Conservation (phyloP, 2,113 vertebrate species). For the Platysternon megacephalum region DNA sequence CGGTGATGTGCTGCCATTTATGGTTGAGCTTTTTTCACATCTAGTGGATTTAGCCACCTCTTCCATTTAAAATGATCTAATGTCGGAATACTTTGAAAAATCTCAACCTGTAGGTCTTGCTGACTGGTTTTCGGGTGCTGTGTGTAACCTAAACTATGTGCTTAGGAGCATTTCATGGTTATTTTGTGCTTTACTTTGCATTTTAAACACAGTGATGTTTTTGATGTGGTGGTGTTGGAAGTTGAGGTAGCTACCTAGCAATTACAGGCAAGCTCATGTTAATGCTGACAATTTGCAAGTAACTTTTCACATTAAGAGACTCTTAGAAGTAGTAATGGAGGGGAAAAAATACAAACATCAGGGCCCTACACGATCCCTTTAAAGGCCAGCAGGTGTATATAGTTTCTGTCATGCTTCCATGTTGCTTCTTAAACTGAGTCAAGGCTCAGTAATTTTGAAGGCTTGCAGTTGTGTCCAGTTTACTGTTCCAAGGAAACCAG, state of each 20-base stretch:
- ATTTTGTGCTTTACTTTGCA: not conserved
- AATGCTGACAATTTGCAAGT: too few relatives aligned
- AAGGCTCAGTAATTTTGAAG: not conserved
- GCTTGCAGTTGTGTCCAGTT: not conserved
- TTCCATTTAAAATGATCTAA: too few relatives aligned
- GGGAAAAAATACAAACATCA: not conserved
- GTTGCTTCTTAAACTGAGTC: not conserved
- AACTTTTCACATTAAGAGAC: not conserved
- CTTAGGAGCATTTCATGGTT: not conserved
- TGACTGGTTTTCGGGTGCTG: not conserved
- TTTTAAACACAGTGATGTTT: too few relatives aligned
- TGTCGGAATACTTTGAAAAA: not conserved
- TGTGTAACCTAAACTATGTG: not conserved
- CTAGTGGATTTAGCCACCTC: too few relatives aligned
- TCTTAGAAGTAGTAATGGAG: not conserved
- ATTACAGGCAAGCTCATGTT: too few relatives aligned
- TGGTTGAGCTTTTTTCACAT: too few relatives aligned
- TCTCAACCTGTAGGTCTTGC: not conserved
- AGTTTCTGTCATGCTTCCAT: not conserved
- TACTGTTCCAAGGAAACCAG: not conserved
- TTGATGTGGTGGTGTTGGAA: too few relatives aligned
- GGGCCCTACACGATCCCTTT: not conserved
- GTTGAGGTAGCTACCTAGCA: too few relatives aligned
- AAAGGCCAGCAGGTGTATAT: not conserved
- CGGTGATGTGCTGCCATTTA: not conserved